A percentile compares a stretch with the other conserved stretches of the same genome.
Evolutionary conservation across 1,140 invertebrate genomes (phyloP).

Genomic region (Aphelenchoides fujianensis): DNA sequence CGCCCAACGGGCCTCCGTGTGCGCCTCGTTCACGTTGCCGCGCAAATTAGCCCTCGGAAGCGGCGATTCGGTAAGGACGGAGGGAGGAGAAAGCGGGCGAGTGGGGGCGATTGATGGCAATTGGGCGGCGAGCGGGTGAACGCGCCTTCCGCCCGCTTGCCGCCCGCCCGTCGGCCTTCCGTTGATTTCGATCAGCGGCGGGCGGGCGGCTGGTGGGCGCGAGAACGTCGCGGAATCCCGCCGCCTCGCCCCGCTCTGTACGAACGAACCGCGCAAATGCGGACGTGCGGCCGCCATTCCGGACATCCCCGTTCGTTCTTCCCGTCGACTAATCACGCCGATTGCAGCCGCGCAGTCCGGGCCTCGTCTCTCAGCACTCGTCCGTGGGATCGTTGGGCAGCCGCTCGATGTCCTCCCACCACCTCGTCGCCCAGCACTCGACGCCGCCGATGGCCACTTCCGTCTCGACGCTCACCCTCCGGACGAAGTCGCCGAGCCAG

Average conservation of each 20-base stretch:
- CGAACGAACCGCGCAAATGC: too few species aligned
- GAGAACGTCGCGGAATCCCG: background rate
- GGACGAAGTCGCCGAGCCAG: background rate
- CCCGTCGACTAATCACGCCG: background rate
- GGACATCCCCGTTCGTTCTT: background rate
- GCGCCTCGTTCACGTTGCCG: background rate
- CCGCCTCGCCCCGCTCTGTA: too few species aligned
- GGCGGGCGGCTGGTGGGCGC: background rate
- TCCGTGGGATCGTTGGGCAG: background rate
- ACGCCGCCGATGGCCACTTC: constrained; percentile 3
- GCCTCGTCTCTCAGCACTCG: background rate
- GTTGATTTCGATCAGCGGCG: constrained; percentile 31
- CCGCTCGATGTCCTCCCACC: constrained; percentile 14
- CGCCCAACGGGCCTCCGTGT: background rate
- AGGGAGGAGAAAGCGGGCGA: background rate
- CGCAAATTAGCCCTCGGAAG: background rate
- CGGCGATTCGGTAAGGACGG: too few species aligned
- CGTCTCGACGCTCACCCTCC: background rate
- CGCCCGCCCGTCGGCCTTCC: constrained; percentile 15
- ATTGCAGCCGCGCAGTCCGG: constrained; percentile 2
- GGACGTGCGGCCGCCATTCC: too few species aligned
- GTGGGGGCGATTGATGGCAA: background rate
- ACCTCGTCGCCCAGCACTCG: background rate
- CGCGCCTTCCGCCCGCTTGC: constrained; percentile 18
- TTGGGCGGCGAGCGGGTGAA: background rate